phyloP scores from a whole-genome alignment of 2,888 invertebrate genomes.

The Saturnia pavonia region DNA sequence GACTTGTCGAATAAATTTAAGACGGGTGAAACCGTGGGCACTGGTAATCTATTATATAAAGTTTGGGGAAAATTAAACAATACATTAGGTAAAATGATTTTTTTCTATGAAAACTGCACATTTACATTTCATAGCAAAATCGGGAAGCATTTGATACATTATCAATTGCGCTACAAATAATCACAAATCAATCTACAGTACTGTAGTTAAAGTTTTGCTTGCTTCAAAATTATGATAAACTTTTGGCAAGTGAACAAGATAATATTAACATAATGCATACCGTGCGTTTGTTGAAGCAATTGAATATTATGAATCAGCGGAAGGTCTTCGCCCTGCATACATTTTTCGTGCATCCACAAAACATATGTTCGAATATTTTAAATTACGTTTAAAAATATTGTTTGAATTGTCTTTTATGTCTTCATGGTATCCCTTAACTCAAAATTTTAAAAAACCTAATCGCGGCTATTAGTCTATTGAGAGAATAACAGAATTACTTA shows the following conservation, averaged over 20 bases:
- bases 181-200: background rate
- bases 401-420: background rate
- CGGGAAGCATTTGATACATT: background rate
- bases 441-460: no score
- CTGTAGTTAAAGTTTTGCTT: slow-evolving; percentile 21
- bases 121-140: background rate
- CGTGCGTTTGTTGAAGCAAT: slow-evolving; percentile 22
- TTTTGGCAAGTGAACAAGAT: slow-evolving; percentile 42
- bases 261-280: slow-evolving; percentile 41
- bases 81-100: no score
- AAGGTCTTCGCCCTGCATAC: slow-evolving; percentile 21
- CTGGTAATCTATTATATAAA: no score
- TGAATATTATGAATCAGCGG: slow-evolving; percentile 15
- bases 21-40: no score
- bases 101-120: no score
- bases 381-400: background rate
- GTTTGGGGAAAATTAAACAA: no score
- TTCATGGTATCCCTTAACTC: background rate
- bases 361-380: background rate
- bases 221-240: slow-evolving; percentile 33
- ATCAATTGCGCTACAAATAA: background rate
- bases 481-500: no score
- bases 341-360: background rate
- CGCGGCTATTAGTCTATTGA: no score
- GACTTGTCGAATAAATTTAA: no score